Base-by-base conservation (phyloP, 2,888 invertebrate genomes). In the Lycia hirtaria region DNA sequence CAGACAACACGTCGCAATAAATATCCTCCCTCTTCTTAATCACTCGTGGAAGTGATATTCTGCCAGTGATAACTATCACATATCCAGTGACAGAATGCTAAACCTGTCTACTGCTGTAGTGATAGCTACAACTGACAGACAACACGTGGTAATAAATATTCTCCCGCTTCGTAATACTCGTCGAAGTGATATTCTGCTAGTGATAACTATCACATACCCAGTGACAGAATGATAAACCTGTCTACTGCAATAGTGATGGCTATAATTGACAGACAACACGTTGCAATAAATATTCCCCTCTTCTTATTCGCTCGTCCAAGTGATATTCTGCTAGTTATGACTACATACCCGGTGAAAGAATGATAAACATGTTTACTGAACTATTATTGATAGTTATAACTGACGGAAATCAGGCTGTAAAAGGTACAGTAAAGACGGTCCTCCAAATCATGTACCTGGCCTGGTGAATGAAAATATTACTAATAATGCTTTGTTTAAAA, bases 151-250 rank as follows among this genome's bases (percentile, higher is more conserved):
- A n/a, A n/a, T n/a, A 40, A 40, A 7, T n/a, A 3, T 24, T 2
- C 3, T 9, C 35, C 15, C 17, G 17, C 3, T n/a, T 2, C 1
- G 1, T 22, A 22, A 6, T 33, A 1, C 15, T 33, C 9, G 3
- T 6, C 37, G 49, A 26, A 12, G 51, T 35, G 10, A 3, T 5
- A 37, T 9, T 37, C 28, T 40, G 30, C 6, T 6, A 26, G 17
- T 10, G 1, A 10, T 19, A 47, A 41, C 32, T 47, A 40, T 43
- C 51, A 57, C 30, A 56, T 35, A 57, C 56, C 60, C 63, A 60
- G 60, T 64, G 60, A 59, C 60, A 54, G 57, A 53, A 32, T 60
- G 7, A 28, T 7, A 4, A 53, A 69, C 67, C 54, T 75, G 68
- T 58, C 58, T 53, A 53, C 68, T 62, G 61, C 55, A 53, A 43